Evolutionary conservation across 2,797 vertebrate genomes (phyloP).

Genomic region (Hippopotamyrus pictus): DNA sequence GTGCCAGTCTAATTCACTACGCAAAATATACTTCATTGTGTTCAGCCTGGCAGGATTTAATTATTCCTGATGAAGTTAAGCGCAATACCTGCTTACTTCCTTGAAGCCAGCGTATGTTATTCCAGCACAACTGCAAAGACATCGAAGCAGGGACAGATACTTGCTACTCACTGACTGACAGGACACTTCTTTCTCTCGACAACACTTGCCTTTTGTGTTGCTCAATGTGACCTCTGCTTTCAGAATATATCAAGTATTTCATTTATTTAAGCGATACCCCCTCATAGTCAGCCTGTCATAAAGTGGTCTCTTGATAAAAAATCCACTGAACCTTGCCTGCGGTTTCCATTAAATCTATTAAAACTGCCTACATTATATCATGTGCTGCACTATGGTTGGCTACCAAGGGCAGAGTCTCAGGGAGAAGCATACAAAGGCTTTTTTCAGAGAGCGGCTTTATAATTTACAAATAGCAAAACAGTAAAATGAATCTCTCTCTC

Average conservation of each 20-base stretch:
- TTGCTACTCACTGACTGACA: constrained; percentile 22
- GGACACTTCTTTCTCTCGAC: constrained; percentile 21
- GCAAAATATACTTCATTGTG: background rate
- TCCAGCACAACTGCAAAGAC: constrained; percentile 10
- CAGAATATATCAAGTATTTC: constrained; percentile 33
- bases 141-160: background rate
- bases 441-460: constrained; percentile 53
- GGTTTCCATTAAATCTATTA: constrained; percentile 65
- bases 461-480: constrained; percentile 58
- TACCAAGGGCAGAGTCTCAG: constrained; percentile 56
- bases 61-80: background rate
- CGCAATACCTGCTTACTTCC: background rate
- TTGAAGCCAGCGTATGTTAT: background rate
- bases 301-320: constrained; percentile 26
- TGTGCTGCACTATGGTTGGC: constrained; percentile 58
- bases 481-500: constrained; percentile 20
- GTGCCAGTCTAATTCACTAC: background rate
- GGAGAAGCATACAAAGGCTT: constrained; percentile 56
- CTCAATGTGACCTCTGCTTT: constrained; percentile 31
- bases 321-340: constrained; percentile 39
- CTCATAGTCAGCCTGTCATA: constrained; percentile 30
- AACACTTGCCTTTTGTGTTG: constrained; percentile 23
- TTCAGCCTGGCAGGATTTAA: background rate
- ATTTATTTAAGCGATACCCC: constrained; percentile 30
- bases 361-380: constrained; percentile 62